These are phyloP conservation scores for Neoascia interrupta DNA, from an alignment of 2,888 invertebrate genomes.

Conservation along the genomic window DNA sequence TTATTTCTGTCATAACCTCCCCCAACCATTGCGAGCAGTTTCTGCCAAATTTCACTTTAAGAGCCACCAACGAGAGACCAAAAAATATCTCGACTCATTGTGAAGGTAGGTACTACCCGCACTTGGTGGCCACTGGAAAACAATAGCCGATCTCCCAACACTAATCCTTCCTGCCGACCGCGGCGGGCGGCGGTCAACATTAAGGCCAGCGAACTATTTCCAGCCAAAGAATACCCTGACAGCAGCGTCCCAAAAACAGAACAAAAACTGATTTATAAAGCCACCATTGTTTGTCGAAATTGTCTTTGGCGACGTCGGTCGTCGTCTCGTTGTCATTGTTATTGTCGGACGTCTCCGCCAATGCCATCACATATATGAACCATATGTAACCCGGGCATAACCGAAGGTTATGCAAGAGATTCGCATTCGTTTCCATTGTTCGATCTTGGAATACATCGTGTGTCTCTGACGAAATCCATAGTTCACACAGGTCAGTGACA, in stretches of 20 bases:
- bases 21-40: no score
- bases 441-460: background rate
- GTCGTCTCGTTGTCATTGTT: conserved; percentile 29
- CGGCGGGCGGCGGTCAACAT: conserved; percentile 41
- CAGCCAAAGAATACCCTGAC: no score
- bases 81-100: no score
- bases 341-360: conserved; percentile 16
- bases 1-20: no score
- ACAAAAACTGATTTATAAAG: conserved; percentile 65
- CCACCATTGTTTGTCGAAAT: conserved; percentile 61
- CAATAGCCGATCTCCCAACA: no score
- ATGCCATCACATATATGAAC: conserved; percentile 18
- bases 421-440: conserved; percentile 46
- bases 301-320: conserved; percentile 15
- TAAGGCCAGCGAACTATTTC: no score
- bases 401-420: conserved; percentile 47
- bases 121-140: no score
- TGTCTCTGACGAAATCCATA: conserved; percentile 58
- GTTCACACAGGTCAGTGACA: conserved; percentile 59
- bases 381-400: background rate
- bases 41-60: no score
- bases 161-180: conserved; percentile 26
- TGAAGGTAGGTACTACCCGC: no score
- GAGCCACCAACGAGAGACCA: no score
- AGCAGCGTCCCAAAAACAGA: conserved; percentile 23